phyloP scores from a whole-genome alignment of 2,888 invertebrate species.

The Hypolimnas misippus region DNA sequence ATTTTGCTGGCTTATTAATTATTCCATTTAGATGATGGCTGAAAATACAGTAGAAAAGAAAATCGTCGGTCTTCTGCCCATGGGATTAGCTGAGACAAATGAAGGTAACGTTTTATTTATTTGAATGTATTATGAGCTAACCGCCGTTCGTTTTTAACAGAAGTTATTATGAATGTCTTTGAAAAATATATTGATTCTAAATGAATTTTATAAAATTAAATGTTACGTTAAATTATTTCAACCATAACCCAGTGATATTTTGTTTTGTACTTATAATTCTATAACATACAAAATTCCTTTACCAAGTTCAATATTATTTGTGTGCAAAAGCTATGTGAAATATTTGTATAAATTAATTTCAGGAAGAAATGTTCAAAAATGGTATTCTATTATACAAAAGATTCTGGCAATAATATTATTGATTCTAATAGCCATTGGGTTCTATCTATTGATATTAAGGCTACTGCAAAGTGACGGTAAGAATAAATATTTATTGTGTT shows the following conservation, averaged over 20 bases:
- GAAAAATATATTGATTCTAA: neutral
- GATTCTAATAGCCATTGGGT: slow-evolving; percentile 25
- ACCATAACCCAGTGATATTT: too few species aligned
- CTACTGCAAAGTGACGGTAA: slow-evolving; percentile 34
- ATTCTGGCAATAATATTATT: slow-evolving; percentile 24
- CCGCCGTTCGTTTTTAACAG: neutral
- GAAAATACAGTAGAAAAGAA: slow-evolving; percentile 32
- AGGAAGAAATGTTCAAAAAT: slow-evolving; percentile 31
- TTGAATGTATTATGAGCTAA: neutral
- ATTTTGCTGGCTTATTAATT: slow-evolving; percentile 15
- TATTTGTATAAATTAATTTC: too few species aligned
- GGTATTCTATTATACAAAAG: slow-evolving; percentile 31
- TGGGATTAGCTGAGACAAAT: slow-evolving; percentile 73
- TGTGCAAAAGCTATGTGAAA: too few species aligned
- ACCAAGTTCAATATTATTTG: too few species aligned
- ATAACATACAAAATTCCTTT: too few species aligned
- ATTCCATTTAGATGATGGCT: slow-evolving; percentile 30
- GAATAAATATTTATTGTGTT: slow-evolving; percentile 15
- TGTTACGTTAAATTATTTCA: too few species aligned
- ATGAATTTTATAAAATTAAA: too few species aligned
- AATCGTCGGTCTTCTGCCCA: slow-evolving; percentile 67
- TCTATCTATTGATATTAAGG: slow-evolving; percentile 33
- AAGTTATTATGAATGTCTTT: neutral
- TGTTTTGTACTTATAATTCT: too few species aligned
- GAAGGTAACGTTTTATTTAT: slow-evolving; percentile 48